Conservation (phyloP, 1,140 invertebrate genomes). For the Drosophila busckii region DNA sequence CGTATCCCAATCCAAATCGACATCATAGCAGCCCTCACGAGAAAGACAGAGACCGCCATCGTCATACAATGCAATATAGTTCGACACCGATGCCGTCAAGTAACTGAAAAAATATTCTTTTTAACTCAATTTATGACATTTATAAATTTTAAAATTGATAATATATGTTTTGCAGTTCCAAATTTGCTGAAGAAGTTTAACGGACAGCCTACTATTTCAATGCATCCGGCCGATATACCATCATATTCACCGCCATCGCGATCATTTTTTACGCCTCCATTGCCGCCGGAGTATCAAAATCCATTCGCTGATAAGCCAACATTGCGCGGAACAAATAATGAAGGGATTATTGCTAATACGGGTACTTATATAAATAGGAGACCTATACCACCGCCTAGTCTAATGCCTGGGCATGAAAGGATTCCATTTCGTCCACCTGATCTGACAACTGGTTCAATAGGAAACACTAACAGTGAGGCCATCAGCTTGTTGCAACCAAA, state of each 20-base stretch:
- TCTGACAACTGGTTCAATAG: constrained; percentile 21
- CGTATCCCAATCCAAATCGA: constrained; percentile 83
- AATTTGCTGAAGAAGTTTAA: constrained; percentile 79
- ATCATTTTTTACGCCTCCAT: constrained; percentile 87
- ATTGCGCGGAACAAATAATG: constrained; percentile 84
- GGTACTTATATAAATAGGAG: constrained; percentile 83
- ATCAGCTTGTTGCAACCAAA: no score
- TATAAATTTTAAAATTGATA: background rate
- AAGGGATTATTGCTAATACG: constrained; percentile 65
- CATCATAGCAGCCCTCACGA: constrained; percentile 69
- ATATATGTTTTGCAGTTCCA: constrained; percentile 46
- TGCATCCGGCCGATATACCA: constrained; percentile 83
- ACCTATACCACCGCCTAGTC: constrained; percentile 86
- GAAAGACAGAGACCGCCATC: constrained; percentile 65
- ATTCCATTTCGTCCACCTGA: constrained; percentile 86
- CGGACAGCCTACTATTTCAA: constrained; percentile 79
- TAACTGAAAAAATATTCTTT: constrained; percentile 50
- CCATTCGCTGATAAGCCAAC: constrained; percentile 92
- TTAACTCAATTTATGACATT: background rate
- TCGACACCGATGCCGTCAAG: constrained; percentile 77
- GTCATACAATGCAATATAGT: constrained; percentile 56
- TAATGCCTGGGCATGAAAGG: constrained; percentile 87
- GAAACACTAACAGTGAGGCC: constrained; percentile 17
- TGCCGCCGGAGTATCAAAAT: constrained; percentile 88
- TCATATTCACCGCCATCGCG: constrained; percentile 89